These are phyloP conservation scores for Aviceda leuphotes DNA, from an alignment of 2,797 vertebrate species.

Conservation along the genomic window DNA sequence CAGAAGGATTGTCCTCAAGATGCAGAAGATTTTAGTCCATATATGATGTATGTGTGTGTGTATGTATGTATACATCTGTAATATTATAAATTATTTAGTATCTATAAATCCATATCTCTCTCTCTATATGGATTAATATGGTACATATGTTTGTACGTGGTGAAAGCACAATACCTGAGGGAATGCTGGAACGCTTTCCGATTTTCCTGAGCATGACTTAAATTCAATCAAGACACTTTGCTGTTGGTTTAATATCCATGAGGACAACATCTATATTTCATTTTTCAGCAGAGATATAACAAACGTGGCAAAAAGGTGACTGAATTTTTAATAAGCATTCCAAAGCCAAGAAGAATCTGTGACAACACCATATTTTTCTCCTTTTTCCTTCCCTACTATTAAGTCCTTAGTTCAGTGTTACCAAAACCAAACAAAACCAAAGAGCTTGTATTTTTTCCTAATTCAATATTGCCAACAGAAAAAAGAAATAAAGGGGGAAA, in stretches of 20 bases:
- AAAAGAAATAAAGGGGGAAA: rapidly evolving
- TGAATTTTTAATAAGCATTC: not conserved
- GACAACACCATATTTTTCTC: not conserved
- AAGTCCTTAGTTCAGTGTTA: not conserved
- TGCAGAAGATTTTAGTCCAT: not conserved
- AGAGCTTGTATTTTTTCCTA: not conserved
- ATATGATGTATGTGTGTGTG: not conserved
- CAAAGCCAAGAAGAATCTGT: not conserved
- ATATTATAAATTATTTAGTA: not conserved
- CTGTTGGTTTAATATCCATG: not conserved
- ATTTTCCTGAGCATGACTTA: not conserved
- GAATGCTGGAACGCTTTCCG: not conserved
- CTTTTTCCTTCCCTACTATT: not conserved
- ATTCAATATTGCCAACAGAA: not conserved
- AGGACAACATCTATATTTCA: not conserved
- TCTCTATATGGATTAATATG: not conserved
- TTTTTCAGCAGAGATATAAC: not conserved
- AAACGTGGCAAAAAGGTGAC: not conserved
- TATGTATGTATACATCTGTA: not conserved
- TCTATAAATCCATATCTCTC: not conserved
- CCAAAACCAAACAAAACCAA: not conserved
- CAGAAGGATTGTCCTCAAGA: not conserved
- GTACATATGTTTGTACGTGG: not conserved
- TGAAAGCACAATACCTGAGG: not conserved
- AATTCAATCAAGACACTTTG: not conserved